Conservation (phyloP, 1,140 invertebrate species). For the Coenobita brevimanus region DNA sequence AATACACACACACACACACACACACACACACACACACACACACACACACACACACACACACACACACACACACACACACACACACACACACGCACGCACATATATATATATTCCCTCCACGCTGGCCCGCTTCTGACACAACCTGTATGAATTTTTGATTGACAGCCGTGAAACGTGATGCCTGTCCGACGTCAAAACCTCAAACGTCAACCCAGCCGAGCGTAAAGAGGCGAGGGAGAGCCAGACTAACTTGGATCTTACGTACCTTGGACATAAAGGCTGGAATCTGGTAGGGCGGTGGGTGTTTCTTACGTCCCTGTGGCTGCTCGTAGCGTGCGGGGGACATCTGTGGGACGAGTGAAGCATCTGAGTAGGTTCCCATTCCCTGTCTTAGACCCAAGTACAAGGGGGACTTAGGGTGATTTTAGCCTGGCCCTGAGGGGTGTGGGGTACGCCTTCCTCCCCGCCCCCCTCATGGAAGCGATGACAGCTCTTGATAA, state of each 20-base stretch:
- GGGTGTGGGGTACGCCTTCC: conserved; percentile 15
- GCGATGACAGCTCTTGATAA: conserved; percentile 69
- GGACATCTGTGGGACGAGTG: conserved; percentile 37
- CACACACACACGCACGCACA: no score
- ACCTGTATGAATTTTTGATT: conserved; percentile 69
- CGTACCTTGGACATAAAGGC: neutral
- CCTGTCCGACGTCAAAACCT: conserved; percentile 67
- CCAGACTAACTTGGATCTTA: neutral
- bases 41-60: no score
- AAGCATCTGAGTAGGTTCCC: conserved; percentile 9
- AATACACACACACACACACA: no score
- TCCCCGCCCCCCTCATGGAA: conserved; percentile 35
- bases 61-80: no score
- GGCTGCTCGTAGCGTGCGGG: conserved; percentile 46
- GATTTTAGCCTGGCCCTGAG: neutral
- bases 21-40: no score
- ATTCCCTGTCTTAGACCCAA: conserved; percentile 25
- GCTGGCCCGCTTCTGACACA: conserved; percentile 49
- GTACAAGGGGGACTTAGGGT: neutral
- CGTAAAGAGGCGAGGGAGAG: neutral
- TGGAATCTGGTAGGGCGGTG: neutral
- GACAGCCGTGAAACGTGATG: conserved; percentile 67
- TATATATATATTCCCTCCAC: neutral
- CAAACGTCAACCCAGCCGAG: conserved; percentile 43
- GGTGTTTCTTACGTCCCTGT: conserved; percentile 20